Conservation (phyloP, 2,888 invertebrate genomes). For the Amitus sp. region DNA sequence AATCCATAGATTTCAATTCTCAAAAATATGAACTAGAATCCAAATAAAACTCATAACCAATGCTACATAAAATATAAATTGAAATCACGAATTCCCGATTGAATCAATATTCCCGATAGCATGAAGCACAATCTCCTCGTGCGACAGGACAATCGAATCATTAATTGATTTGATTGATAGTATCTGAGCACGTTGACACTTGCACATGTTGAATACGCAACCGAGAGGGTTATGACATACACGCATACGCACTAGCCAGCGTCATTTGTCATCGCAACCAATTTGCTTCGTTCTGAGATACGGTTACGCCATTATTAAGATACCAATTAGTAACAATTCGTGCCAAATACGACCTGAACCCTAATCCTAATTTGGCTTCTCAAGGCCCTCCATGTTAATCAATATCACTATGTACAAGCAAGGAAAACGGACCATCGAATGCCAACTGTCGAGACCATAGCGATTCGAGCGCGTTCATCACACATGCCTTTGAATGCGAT, state of each 20-base stretch:
- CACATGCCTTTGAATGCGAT: no score
- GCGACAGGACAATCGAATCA: conserved; percentile 57
- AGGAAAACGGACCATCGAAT: conserved; percentile 38
- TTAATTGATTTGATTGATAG: conserved; percentile 63
- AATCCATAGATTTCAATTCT: no score
- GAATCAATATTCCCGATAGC: neutral
- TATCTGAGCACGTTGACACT: conserved; percentile 60
- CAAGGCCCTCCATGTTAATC: conserved; percentile 61
- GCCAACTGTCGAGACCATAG: conserved; percentile 26
- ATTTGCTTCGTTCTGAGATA: conserved; percentile 66
- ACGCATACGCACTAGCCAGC: conserved; percentile 49
- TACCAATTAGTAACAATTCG: conserved; percentile 67
- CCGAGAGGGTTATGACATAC: conserved; percentile 7
- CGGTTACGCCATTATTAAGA: conserved; percentile 66
- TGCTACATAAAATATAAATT: neutral
- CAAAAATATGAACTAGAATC: no score
- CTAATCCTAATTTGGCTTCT: conserved; percentile 60
- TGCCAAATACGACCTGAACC: conserved; percentile 63
- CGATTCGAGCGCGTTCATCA: no score
- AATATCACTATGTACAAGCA: conserved; percentile 56
- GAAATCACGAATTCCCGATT: neutral
- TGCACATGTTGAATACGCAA: conserved; percentile 62
- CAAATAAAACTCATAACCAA: no score
- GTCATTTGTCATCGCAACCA: conserved; percentile 65
- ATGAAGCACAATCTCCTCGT: conserved; percentile 34